phyloP scores from a whole-genome alignment of 2,888 invertebrate genomes.

The Caenorhabditis sp. region DNA sequence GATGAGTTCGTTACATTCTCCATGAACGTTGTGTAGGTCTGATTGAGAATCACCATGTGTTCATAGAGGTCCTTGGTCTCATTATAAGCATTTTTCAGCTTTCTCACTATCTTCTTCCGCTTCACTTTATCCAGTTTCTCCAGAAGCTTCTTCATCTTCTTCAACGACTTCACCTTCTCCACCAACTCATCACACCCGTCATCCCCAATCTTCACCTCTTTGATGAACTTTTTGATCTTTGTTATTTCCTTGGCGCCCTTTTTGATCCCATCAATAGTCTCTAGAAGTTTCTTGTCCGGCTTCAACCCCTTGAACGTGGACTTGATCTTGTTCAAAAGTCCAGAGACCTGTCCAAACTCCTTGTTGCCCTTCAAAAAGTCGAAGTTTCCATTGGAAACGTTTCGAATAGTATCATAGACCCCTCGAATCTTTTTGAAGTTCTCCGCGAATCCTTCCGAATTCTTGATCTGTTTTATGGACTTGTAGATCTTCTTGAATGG shows the following conservation, averaged over 20 bases:
- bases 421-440: conserved; percentile 7
- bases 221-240: conserved; percentile 23
- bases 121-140: conserved; percentile 17
- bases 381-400: not conserved
- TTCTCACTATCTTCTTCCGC: not conserved
- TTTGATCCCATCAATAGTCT: not conserved
- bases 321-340: not conserved
- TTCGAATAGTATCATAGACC: not conserved
- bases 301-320: conserved; percentile 8
- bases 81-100: not conserved
- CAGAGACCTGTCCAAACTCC: not conserved
- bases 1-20: not conserved
- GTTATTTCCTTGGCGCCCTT: conserved; percentile 6
- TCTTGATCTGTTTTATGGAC: conserved; percentile 15
- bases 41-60: conserved; percentile 14
- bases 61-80: not conserved
- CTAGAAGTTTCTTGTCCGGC: not conserved
- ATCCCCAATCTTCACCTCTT: conserved; percentile 4
- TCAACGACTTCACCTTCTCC: conserved; percentile 5
- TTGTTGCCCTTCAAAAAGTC: not conserved
- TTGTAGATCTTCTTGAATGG: conserved; percentile 2
- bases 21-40: conserved; percentile 13
- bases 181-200: conserved; percentile 1
- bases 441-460: not conserved
- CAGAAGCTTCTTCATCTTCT: conserved; percentile 17